Base-by-base conservation (phyloP, 30 jellyfish, hydroid and myxozoan species). In the Sanderia malayensis region DNA sequence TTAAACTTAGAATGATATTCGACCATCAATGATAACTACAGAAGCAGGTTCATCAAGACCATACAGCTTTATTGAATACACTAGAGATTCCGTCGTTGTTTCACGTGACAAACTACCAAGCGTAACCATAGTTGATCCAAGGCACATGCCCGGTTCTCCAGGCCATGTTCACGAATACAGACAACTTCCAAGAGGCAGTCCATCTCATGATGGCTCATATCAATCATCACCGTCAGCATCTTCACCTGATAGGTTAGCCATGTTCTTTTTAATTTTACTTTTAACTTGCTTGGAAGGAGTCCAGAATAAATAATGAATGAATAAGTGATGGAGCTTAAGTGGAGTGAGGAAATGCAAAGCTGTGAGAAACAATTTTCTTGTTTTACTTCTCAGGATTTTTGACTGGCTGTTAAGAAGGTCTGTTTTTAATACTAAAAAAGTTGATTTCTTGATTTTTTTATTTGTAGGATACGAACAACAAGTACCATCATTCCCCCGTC, bases 1-100 rank as follows among this genome's bases (percentile, higher is more conserved):
- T 77, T 17, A 13, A 7, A 20, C 26, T 11, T 13, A 80, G 93
- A 71, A 70, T n/a, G 93, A 80, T 41, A 29, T 76, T 32, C 84
- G 83, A 11, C 93, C 93, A 31, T 67, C 93, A 22, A 80, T 80
- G 93, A 70, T 80, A 22, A n/a, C 84, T 25, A 64, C 83, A 22
- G 70, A 37, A 21, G 52, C 93, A 25, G 37, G 63, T 63, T 57
- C 84, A n/a, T 79, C 81, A 13, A 58, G 82, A 58, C 26, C 83
- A 28, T 80, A 67, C 73, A 64, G 74, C 19, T 61, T 70, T 44
- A 65, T 76, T 10, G 87, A 76, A 33, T 76, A 76, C 69, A 37
- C 87, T 8, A 61, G 87, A 17, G 87, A 76, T 0, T 76, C 87
- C 1, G 87, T 76, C 1, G 87, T 76, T 44, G 87, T 76, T 19